phyloP scores from a whole-genome alignment of 2,113 vertebrate species.

The Rhagologus leucostigma region DNA sequence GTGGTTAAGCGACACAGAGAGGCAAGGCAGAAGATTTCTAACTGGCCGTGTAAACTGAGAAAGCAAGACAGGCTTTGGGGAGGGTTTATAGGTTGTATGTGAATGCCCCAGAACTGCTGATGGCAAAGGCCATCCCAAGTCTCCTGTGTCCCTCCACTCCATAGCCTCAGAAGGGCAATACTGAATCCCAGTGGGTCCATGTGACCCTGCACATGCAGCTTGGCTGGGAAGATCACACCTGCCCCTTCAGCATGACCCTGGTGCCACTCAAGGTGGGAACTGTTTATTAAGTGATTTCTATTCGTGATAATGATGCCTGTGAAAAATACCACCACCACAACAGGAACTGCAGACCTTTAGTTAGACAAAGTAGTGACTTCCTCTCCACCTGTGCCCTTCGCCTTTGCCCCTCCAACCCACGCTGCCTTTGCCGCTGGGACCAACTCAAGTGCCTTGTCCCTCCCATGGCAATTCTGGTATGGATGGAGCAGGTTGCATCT shows the following conservation, averaged over 20 bases:
- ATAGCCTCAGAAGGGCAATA: not conserved
- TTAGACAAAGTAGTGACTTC: not conserved
- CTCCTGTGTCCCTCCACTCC: rapidly evolving
- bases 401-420: not conserved
- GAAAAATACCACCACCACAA: not conserved
- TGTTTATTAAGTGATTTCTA: not conserved
- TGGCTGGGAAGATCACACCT: not conserved
- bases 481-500: not conserved
- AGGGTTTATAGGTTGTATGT: not conserved
- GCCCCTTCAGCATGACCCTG: not conserved
- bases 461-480: not conserved
- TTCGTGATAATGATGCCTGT: not conserved
- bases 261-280: not conserved
- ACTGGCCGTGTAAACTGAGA: not conserved
- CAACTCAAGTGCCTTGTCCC: no score
- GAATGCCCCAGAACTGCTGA: not conserved
- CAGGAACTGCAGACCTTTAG: not conserved
- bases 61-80: not conserved
- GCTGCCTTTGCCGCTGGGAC: not conserved
- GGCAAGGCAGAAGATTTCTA: not conserved
- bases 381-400: not conserved
- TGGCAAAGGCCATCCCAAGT: not conserved
- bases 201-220: not conserved
- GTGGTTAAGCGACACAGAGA: not conserved
- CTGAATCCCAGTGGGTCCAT: not conserved